Conservation (phyloP, 2,888 invertebrate species). For the Metallyticus violacea region DNA sequence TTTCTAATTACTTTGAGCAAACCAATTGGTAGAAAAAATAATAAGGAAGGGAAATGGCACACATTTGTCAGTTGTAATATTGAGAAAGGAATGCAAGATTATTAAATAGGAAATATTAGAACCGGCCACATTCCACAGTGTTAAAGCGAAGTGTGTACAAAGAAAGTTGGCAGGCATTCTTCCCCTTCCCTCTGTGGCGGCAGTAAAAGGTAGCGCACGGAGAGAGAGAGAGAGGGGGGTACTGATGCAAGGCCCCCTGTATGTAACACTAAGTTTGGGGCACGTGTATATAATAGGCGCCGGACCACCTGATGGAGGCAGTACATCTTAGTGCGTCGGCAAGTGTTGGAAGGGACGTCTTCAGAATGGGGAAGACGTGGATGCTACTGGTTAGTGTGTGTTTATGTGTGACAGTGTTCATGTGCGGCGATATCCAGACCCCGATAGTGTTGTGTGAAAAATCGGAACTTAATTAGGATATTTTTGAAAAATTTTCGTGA, state of each 20-base stretch:
- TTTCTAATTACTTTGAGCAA: no score
- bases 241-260: background rate
- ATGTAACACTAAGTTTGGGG: background rate
- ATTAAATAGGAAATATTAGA: background rate
- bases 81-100: no score
- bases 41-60: no score
- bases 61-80: no score
- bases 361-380: background rate
- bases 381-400: constrained; percentile 11
- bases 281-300: background rate
- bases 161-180: background rate
- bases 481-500: no score
- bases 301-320: background rate
- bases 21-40: no score
- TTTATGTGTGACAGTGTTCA: background rate
- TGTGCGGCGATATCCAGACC: background rate
- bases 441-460: background rate
- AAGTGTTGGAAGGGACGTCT: background rate
- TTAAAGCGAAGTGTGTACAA: background rate
- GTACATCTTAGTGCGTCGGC: background rate
- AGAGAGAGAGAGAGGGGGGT: background rate
- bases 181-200: background rate
- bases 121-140: background rate
- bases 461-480: no score
- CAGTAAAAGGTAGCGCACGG: background rate